Conservation (phyloP, 2,113 vertebrate genomes). For the Planiliza haematocheilus region DNA sequence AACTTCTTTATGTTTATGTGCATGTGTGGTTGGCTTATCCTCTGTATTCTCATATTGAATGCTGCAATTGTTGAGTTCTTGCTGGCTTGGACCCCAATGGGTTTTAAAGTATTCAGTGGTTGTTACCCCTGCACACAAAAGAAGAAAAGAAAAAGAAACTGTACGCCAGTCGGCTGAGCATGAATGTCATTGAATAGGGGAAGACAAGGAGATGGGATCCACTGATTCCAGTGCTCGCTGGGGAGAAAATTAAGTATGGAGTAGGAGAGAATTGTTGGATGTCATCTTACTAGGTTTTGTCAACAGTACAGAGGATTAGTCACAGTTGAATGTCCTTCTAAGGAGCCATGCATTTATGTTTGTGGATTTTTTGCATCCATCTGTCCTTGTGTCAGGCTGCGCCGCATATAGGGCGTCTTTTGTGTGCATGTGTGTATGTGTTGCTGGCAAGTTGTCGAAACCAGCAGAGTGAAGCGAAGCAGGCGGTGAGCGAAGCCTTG, state of each 20-base stretch:
- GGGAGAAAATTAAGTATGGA: constrained; percentile 38
- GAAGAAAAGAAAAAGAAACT: constrained; percentile 22
- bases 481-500: constrained; percentile 41
- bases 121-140: constrained; percentile 46
- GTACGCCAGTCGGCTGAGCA: constrained; percentile 47
- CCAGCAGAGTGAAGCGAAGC: constrained; percentile 32
- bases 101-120: constrained; percentile 64
- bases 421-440: neutral
- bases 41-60: constrained; percentile 48
- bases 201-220: constrained; percentile 42
- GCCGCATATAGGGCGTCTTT: neutral
- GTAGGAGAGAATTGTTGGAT: constrained; percentile 26
- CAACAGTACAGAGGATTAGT: constrained; percentile 41
- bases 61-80: constrained; percentile 51
- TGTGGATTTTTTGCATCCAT: constrained; percentile 8
- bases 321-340: constrained; percentile 30
- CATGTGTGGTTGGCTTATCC: constrained; percentile 30
- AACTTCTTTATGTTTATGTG: constrained; percentile 46
- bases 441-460: constrained; percentile 29
- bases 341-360: constrained; percentile 16
- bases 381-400: neutral
- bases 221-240: constrained; percentile 46
- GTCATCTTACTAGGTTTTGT: constrained; percentile 41
- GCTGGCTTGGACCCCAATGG: constrained; percentile 49
- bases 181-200: constrained; percentile 46